phyloP scores from a whole-genome alignment of 2,888 invertebrate species.

The Cryptophagus acutangulus region DNA sequence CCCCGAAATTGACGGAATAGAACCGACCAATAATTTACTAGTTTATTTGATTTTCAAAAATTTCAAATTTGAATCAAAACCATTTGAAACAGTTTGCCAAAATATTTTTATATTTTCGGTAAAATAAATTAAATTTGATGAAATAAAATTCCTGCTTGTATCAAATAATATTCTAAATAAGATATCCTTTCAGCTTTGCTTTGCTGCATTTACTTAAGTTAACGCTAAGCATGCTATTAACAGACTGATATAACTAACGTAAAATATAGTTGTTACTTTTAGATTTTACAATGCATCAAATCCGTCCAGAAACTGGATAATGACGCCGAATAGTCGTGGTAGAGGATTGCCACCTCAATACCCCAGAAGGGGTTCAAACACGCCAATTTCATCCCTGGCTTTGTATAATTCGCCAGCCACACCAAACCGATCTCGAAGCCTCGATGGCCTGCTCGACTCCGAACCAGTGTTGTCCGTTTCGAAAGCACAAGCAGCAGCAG shows the following conservation, averaged over 20 bases:
- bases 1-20: too few relatives aligned
- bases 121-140: too few relatives aligned
- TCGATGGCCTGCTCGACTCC: conserved; percentile 57
- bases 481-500: conserved; percentile 22
- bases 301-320: conserved; percentile 58
- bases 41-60: too few relatives aligned
- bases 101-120: too few relatives aligned
- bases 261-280: conserved; percentile 36
- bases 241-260: conserved; percentile 23
- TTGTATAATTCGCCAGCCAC: conserved; percentile 30
- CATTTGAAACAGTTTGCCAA: too few relatives aligned
- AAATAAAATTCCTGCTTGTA: too few relatives aligned
- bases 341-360: conserved; percentile 43
- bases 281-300: conserved; percentile 64
- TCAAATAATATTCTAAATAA: too few relatives aligned
- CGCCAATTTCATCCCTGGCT: conserved; percentile 43
- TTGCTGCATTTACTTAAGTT: too few relatives aligned
- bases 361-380: conserved; percentile 40
- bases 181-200: too few relatives aligned
- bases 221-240: too few relatives aligned
- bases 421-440: conserved; percentile 57
- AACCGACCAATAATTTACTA: too few relatives aligned
- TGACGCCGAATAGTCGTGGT: conserved; percentile 43
- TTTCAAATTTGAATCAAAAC: too few relatives aligned
- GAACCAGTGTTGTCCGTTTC: conserved; percentile 29